These are phyloP conservation scores for Nectonema munidae DNA, from an alignment of 2,888 invertebrate species.

Conservation along the genomic window DNA sequence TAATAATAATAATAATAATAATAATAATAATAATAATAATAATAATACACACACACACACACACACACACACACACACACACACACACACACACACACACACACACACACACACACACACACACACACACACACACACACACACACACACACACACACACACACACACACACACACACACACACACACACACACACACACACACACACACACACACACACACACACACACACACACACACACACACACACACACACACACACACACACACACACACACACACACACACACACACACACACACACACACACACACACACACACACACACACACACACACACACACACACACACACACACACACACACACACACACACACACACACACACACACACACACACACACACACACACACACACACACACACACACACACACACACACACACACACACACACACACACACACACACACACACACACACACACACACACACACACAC, in stretches of 20 bases:
- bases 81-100: conserved; percentile 5
- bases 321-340: conserved; percentile 5
- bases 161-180: not conserved
- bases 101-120: conserved; percentile 5
- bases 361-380: conserved; percentile 5
- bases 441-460: conserved; percentile 5
- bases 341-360: conserved; percentile 5
- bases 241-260: no score
- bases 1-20: no score
- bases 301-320: conserved; percentile 5
- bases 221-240: no score
- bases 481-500: conserved; percentile 5
- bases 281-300: conserved; percentile 5
- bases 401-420: conserved; percentile 5
- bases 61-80: conserved; percentile 5
- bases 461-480: conserved; percentile 5
- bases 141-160: not conserved
- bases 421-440: conserved; percentile 5
- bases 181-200: conserved; percentile 5
- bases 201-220: no score
- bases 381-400: conserved; percentile 5
- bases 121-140: conserved; percentile 5
- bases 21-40: not conserved
- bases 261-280: conserved; percentile 5
- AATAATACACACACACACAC: not conserved